Percentiles rank a stretch among this genome's conserved stretches.
Evolutionary conservation across 2,113 vertebrate species (phyloP).

Genomic region (Boulengeromyrus knoepffleri): DNA sequence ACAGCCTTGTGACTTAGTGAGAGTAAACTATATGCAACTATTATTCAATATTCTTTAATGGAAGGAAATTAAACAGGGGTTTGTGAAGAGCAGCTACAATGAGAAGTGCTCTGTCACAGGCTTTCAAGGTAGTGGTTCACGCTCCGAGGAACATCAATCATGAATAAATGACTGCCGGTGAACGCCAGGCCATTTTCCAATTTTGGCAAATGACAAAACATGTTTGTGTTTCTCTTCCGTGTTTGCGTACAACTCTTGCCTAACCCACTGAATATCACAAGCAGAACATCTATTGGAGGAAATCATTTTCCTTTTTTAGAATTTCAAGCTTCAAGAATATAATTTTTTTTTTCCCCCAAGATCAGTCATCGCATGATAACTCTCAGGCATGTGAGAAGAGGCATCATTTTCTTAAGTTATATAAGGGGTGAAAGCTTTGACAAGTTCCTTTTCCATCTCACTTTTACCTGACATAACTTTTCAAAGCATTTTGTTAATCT

Average conservation of each 20-base stretch:
- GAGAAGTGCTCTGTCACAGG: not conserved
- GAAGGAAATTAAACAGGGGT: not conserved
- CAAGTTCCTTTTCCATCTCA: not conserved
- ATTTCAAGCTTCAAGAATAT: not conserved
- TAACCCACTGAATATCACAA: not conserved
- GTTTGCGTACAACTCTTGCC: not conserved
- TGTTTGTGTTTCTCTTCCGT: not conserved
- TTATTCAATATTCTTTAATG: not conserved
- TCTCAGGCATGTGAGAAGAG: not conserved
- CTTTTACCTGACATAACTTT: not conserved
- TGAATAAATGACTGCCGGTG: not conserved
- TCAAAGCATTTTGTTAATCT: not conserved
- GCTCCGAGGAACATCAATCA: not conserved
- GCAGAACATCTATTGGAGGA: not conserved
- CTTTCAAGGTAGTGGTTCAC: not conserved
- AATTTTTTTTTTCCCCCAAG: not conserved
- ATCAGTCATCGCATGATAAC: not conserved
- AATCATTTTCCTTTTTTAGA: not conserved
- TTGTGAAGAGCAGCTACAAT: not conserved
- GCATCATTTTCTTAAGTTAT: not conserved
- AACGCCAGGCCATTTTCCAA: not conserved
- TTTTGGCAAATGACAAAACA: not conserved
- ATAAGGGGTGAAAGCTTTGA: not conserved
- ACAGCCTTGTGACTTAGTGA: not conserved
- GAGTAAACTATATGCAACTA: not conserved